These are phyloP conservation scores for Gibbula magus DNA, from an alignment of 2,888 invertebrate genomes.

Conservation along the genomic window DNA sequence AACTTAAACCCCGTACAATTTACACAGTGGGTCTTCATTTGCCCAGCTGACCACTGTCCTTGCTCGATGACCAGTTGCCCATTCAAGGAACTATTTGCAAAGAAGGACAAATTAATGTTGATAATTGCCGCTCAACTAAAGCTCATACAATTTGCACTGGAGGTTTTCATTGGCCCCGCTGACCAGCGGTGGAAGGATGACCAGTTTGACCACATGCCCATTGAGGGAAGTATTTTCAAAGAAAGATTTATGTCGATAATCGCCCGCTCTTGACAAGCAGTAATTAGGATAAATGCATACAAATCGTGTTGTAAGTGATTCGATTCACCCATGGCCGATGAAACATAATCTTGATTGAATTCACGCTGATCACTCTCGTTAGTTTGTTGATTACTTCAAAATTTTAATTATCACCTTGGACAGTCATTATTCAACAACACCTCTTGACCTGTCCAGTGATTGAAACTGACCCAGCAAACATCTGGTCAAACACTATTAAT, in stretches of 20 bases:
- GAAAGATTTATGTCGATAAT: background rate
- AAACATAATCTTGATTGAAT: background rate
- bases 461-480: background rate
- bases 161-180: background rate
- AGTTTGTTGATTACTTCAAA: background rate
- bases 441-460: background rate
- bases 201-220: background rate
- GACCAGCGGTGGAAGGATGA: background rate
- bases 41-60: background rate
- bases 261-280: background rate
- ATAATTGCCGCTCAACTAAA: background rate
- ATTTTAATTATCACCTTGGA: slow-evolving; percentile 1
- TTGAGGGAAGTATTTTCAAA: background rate
- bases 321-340: background rate
- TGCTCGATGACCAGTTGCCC: background rate
- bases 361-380: background rate
- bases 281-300: background rate
- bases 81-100: background rate
- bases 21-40: background rate
- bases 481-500: background rate
- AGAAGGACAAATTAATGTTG: background rate
- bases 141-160: background rate
- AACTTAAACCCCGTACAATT: background rate
- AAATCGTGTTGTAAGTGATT: background rate
- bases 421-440: background rate